A percentile compares a stretch with the other conserved stretches of the same genome.
These are phyloP conservation scores for Fopius arisanus DNA, from an alignment of 1,140 invertebrate genomes.

Conservation along the genomic window DNA sequence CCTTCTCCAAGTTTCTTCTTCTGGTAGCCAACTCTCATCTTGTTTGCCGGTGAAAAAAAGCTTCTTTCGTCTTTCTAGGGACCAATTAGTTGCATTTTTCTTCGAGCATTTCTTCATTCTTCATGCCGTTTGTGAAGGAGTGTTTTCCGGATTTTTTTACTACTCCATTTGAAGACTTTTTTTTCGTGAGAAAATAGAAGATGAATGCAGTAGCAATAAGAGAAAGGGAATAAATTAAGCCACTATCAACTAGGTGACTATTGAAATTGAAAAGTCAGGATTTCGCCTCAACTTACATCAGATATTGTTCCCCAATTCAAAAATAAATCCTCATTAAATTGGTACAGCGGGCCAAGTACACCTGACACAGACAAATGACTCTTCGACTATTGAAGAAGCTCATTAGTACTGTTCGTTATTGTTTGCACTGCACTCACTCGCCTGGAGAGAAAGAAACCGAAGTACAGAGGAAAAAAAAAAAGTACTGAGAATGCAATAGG, in stretches of 20 bases:
- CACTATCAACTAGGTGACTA: too few species aligned
- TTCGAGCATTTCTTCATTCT: conserved; percentile 46
- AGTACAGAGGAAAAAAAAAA: not conserved
- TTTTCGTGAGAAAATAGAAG: not conserved
- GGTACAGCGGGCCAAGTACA: not conserved
- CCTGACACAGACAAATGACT: conserved; percentile 9
- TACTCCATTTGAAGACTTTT: not conserved
- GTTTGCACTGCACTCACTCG: conserved; percentile 43
- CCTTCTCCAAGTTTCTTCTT: conserved; percentile 36
- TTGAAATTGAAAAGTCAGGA: too few species aligned
- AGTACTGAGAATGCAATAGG: conserved; percentile 54
- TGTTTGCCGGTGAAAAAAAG: conserved; percentile 48
- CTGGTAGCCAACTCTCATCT: conserved; percentile 31
- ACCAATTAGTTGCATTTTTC: conserved; percentile 58
- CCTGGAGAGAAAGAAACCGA: not conserved
- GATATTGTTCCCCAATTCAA: too few species aligned
- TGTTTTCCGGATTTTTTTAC: not conserved
- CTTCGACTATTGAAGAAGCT: conserved; percentile 59
- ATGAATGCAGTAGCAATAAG: not conserved
- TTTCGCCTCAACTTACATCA: too few species aligned
- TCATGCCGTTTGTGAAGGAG: conserved; percentile 46
- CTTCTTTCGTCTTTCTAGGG: conserved; percentile 48
- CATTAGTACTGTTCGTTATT: conserved; percentile 65
- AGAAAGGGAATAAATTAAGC: too few species aligned
- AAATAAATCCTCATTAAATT: too few species aligned